Evolutionary conservation across 1,140 invertebrate species (phyloP), one percentile per base, ranked within the genome.

Genomic region (Bombus soroeensis): DNA sequence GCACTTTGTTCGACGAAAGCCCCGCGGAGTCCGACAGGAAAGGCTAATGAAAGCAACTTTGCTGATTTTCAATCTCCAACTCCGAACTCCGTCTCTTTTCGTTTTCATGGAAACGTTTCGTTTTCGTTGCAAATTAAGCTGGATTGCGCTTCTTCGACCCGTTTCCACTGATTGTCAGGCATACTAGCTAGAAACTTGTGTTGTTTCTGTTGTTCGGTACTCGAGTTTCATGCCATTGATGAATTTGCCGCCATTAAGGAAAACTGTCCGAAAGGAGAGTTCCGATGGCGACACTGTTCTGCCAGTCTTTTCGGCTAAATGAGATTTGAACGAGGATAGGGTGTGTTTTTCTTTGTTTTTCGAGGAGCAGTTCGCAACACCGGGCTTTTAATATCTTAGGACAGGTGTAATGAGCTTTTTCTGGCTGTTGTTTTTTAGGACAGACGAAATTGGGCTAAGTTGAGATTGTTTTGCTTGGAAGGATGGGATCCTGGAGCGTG

Each of bases 1-100:
- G 43, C 80, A 82, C 80, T 73, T 82, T 82, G 71, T 74, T 22
- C 28, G 28, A n/a, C 68, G 70, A 71, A 34, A 81, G 80, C 72
- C 47, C 18, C n/a, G 9, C 18, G n/a, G 28, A 15, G 18, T 32
- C 28, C 62, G 62, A n/a, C 12, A 3, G 64, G 32, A 68, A 68
- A 18, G 28, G 75, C 57, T 77, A 77, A 77, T 77, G 75, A 77
- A 77, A 32, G 75, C 57, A 41, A 77, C 75, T 77, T 76, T 62
- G 37, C 75, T 41, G 75, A 77, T 77, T 77, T 77, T 77, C 75
- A 77, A 77, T 77, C 75, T 41, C 6, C 28, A 68, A 12, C 22
- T 25, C 28, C 28, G 6, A 13, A n/a, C 68, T 70, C 34, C 4
- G 6, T 28, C 41, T 74, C 73, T 53, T 43, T 34, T 10, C n/a